Evolutionary conservation across 2,888 invertebrate species (phyloP), one percentile per base, ranked within the genome.

Genomic region (Oligia fasciuncula): DNA sequence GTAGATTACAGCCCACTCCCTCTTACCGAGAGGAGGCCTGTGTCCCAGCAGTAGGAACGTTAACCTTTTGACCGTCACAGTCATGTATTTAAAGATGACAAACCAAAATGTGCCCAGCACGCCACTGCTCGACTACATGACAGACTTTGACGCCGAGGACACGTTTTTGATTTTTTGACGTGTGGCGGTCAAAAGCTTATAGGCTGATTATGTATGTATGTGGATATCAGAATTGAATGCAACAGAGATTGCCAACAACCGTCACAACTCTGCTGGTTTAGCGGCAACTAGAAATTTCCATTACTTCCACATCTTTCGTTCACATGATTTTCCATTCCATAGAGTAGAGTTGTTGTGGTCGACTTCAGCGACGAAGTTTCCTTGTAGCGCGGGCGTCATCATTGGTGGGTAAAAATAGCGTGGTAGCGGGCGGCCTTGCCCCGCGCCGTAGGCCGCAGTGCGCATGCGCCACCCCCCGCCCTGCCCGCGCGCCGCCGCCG

Each of bases 381-480:
- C 84, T 80, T 63, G 70, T 70, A 62, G 71, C 75, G 46, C 73
- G 46, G 79, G 80, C 82, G 84, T 77, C 85, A 89, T 89, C 89
- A 91, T 92, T 92, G 92, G 91, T 67, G 85, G 85, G 80, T 89
- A 91, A 87, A 90, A 90, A 91, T 91, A 91, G 81, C 76, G 79
- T 73, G 66, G 70, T 62, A 54, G 82, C 79, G 70, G 63, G 74
- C 83, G 84, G 87, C 87, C 88, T 86, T 83, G 87, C 85, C 85
- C 80, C 81, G 77, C 85, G 40, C 57, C 69, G 60, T 85, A 88
- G 88, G 88, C 81, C 85, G 87, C 85, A 87, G 80, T 75, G 77
- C 79, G 87, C 81, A 73, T 77, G 84, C 89, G 85, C 80, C 87
- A 88, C 86, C 81, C 85, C 84, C 70, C 79, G 75, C 79, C 77